A percentile compares a stretch with the other conserved stretches of the same genome.
Evolutionary conservation across 2,113 vertebrate genomes (phyloP).

Genomic region (Hepsetus odoe): DNA sequence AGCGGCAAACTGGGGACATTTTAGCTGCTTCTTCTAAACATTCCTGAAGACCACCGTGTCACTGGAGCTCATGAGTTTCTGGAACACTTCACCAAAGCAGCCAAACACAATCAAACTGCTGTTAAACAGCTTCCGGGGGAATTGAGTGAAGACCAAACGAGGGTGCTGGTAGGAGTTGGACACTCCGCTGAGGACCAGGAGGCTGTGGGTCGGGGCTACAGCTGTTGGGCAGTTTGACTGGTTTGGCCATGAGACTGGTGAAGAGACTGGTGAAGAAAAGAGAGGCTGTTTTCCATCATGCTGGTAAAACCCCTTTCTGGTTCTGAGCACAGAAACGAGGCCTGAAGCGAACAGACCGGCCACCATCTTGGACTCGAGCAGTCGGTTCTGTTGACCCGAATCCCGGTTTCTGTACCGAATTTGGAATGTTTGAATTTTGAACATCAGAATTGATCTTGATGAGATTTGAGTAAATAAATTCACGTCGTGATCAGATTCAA

Average conservation of each 20-base stretch:
- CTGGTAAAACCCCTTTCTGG: neutral
- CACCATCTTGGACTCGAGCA: no score
- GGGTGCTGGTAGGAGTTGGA: no score
- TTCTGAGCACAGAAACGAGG: neutral
- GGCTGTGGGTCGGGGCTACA: neutral
- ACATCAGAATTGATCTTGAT: constrained; percentile 15
- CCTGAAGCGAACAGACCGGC: no score
- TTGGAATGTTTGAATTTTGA: neutral
- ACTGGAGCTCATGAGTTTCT: neutral
- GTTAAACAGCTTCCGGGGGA: constrained; percentile 18
- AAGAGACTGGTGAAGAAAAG: neutral
- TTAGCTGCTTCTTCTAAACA: no score
- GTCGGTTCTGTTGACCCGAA: no score
- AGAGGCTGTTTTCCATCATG: neutral
- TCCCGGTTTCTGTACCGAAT: no score
- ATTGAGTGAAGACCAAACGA: neutral
- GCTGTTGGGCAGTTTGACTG: neutral
- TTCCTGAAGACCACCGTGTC: neutral
- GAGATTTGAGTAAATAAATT: neutral
- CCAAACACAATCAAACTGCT: constrained; percentile 34
- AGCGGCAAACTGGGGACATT: no score
- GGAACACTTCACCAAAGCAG: constrained; percentile 23
- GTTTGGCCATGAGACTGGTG: neutral
- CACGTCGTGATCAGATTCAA: neutral
- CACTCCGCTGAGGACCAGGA: no score